These are phyloP conservation scores for Barbus barbus DNA, from an alignment of 2,113 vertebrate genomes.

Conservation along the genomic window DNA sequence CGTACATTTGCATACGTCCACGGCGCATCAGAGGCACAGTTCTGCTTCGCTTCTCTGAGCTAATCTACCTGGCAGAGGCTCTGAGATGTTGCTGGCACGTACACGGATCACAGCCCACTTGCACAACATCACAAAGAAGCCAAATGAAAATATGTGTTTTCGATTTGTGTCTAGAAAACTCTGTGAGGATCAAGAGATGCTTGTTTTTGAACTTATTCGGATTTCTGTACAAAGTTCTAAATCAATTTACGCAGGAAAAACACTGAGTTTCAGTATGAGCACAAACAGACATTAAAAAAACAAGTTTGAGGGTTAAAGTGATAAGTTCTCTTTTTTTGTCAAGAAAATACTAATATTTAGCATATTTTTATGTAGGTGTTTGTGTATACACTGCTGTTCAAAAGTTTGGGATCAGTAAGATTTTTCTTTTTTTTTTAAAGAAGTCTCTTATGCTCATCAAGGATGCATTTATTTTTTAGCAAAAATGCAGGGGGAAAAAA, in stretches of 20 bases:
- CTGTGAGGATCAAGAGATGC: constrained; percentile 53
- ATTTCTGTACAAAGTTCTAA: constrained; percentile 20
- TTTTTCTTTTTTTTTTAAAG: too few species aligned
- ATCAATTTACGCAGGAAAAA: constrained; percentile 28
- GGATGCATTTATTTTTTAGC: too few species aligned
- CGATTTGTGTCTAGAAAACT: constrained; percentile 65
- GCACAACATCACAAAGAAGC: constrained; percentile 67
- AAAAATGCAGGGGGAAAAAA: too few species aligned
- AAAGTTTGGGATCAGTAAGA: too few species aligned
- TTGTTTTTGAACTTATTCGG: constrained; percentile 17
- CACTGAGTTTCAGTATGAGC: not conserved
- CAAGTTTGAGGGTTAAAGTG: too few species aligned
- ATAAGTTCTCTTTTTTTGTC: too few species aligned
- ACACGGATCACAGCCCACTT: constrained; percentile 68
- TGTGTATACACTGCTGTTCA: too few species aligned
- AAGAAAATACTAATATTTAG: too few species aligned
- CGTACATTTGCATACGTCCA: constrained; percentile 77
- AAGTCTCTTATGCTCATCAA: too few species aligned
- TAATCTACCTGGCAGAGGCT: constrained; percentile 77
- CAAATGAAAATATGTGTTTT: constrained; percentile 70
- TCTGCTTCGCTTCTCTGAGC: constrained; percentile 76
- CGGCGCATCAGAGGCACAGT: constrained; percentile 72
- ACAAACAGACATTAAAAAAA: not conserved
- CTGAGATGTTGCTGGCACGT: constrained; percentile 72
- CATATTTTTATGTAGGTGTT: too few species aligned